Conservation (phyloP, 1,140 invertebrate genomes). For the Cotesia chilonis region DNA sequence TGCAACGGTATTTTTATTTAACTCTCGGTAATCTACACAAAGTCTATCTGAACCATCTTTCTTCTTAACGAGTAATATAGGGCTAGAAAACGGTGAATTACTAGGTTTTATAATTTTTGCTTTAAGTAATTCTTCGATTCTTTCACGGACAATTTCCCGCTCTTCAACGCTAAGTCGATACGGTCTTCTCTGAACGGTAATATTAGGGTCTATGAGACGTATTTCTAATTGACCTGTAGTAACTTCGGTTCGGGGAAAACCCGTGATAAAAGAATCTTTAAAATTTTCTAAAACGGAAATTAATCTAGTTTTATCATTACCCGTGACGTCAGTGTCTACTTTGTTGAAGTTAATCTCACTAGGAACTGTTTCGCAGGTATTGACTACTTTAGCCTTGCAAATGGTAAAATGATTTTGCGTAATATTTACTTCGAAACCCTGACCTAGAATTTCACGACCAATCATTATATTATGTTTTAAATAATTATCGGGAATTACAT, state of each 20-base stretch:
- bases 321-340: constrained; percentile 17
- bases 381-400: neutral
- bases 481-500: constrained; percentile 18
- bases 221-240: constrained; percentile 12
- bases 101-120: constrained; percentile 15
- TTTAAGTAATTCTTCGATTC: constrained; percentile 11
- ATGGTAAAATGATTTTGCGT: neutral
- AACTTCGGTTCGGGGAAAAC: neutral
- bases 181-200: constrained; percentile 24
- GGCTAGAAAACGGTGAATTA: constrained; percentile 26
- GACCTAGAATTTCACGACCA: constrained; percentile 15
- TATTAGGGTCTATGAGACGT: constrained; percentile 6
- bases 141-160: constrained; percentile 1
- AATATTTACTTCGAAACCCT: neutral
- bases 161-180: constrained; percentile 10
- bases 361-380: neutral
- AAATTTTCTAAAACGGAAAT: neutral
- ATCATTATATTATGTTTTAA: constrained; percentile 26
- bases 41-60: constrained; percentile 32
- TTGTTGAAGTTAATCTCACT: neutral
- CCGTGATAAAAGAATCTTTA: constrained; percentile 14
- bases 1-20: constrained; percentile 31
- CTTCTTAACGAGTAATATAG: constrained; percentile 31
- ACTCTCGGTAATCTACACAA: constrained; percentile 30
- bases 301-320: neutral